Base-by-base conservation (phyloP, 2,113 vertebrate genomes). In the Sisor rabdophorus region DNA sequence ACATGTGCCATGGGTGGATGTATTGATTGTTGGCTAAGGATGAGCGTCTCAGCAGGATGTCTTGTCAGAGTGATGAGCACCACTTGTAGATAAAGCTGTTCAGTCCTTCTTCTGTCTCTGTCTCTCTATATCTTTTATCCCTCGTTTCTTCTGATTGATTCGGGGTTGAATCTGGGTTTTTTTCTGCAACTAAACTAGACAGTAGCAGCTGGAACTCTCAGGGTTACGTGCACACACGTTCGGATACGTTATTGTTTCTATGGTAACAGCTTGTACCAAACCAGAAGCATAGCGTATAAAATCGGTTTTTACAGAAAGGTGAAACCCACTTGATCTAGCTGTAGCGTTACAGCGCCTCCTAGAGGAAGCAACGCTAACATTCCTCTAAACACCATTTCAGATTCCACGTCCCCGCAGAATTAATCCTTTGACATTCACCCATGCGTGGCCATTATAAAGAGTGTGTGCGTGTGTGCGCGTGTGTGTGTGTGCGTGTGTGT, bases 401-500 rank as follows among this genome's bases (percentile, higher is more conserved):
- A 28, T 68, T 28, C 75, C 32, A 16, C 68, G n/a, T 22, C 24
- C 0, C 13, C 13, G 63, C 30, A 4, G 50, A 54, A 68, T 56
- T 56, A 76, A 76, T 67, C 61, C 74, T 67, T 56, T 67, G 74
- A 76, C 63, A n/a, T 68, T 76, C 53, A 67, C 6, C 53, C 74
- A 76, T 56, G 74, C 63, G 11, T 76, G 63, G 63, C 36, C 28
- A 68, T 13, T 40, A 40, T 68, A 40, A 55, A 47, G n/a, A n/a
- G n/a, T n/a, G n/a, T n/a, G n/a, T n/a, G n/a, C n/a, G n/a, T n/a
- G n/a, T n/a, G n/a, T n/a, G 74, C n/a, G 63, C 32, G 75, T 44
- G 73, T 67, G 74, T 67, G 73, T 40, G 40, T 47, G 16, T 50
- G 67, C n/a, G 61, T 40, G 32, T 40, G 61, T 40, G 69, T 36